Conservation (phyloP, 2,113 vertebrate genomes). For the Pelvicachromis taeniatus region DNA sequence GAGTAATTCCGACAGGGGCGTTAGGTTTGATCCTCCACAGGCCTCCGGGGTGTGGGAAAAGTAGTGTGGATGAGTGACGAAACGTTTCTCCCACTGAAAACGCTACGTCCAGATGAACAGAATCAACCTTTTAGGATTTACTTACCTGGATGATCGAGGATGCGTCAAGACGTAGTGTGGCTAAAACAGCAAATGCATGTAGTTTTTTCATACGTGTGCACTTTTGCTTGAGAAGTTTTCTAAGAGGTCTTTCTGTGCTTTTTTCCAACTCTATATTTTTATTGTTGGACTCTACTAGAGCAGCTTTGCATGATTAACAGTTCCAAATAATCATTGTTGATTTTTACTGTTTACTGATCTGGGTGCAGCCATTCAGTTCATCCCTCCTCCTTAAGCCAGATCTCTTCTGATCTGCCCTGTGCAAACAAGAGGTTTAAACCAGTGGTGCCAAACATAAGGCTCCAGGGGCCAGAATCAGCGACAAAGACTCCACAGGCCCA, state of each 20-base stretch:
- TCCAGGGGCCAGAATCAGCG: neutral
- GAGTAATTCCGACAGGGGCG: neutral
- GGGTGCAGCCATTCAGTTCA: neutral
- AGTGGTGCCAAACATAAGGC: neutral
- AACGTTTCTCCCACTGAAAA: neutral
- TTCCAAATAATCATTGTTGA: neutral
- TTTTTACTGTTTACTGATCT: neutral
- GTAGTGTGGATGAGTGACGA: neutral
- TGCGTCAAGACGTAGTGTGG: neutral
- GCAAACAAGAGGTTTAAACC: neutral
- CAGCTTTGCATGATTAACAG: neutral
- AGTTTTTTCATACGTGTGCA: neutral
- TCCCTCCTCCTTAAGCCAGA: neutral
- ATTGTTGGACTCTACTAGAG: neutral
- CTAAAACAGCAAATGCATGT: neutral
- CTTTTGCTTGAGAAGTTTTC: neutral
- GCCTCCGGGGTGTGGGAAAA: neutral
- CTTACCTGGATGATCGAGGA: neutral
- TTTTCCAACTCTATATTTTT: neutral
- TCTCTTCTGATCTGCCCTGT: neutral
- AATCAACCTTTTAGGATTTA: neutral
- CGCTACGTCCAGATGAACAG: neutral
- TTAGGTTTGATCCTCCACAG: neutral
- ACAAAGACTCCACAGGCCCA: neutral
- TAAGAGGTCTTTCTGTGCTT: neutral